phyloP scores from a whole-genome alignment of 2,888 invertebrate genomes.

The Apoda limacodes region DNA sequence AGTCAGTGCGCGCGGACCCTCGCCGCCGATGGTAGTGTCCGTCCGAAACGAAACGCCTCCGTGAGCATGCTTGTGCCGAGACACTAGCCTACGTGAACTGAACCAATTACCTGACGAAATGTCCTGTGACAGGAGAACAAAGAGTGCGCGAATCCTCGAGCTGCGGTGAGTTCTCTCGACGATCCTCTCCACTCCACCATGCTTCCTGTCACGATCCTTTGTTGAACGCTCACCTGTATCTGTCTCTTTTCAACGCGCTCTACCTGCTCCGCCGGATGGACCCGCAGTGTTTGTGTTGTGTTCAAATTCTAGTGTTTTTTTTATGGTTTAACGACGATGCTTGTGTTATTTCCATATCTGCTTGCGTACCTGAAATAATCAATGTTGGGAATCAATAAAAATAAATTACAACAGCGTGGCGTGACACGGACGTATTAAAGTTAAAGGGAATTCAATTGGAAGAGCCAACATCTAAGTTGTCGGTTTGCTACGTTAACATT shows the following conservation, averaged over 20 bases:
- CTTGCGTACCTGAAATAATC: too few relatives aligned
- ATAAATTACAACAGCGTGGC: too few relatives aligned
- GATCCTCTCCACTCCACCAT: slow-evolving; percentile 29
- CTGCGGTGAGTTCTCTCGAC: slow-evolving; percentile 54
- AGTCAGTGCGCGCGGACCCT: slow-evolving; percentile 67
- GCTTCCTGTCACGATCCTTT: slow-evolving; percentile 47
- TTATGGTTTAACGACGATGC: too few relatives aligned
- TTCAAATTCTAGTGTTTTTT: slow-evolving; percentile 22
- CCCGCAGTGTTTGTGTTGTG: slow-evolving; percentile 38
- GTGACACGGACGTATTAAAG: too few relatives aligned
- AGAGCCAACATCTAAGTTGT: too few relatives aligned
- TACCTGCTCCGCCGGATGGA: too few relatives aligned
- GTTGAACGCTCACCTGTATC: slow-evolving; percentile 42
- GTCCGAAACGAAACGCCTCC: slow-evolving; percentile 46
- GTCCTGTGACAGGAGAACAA: slow-evolving; percentile 67
- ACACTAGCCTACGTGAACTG: too few relatives aligned
- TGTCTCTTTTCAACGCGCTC: slow-evolving; percentile 56
- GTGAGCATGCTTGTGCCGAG: slow-evolving; percentile 56
- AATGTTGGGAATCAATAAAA: too few relatives aligned
- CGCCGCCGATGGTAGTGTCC: slow-evolving; percentile 65
- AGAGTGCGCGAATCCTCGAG: slow-evolving; percentile 63
- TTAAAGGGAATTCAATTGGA: too few relatives aligned
- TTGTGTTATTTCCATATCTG: too few relatives aligned
- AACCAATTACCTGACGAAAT: slow-evolving; percentile 45
- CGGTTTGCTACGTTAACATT: slow-evolving; percentile 31